Conservation (phyloP, 1,140 invertebrate genomes). For the Brachionus paranguensis region DNA sequence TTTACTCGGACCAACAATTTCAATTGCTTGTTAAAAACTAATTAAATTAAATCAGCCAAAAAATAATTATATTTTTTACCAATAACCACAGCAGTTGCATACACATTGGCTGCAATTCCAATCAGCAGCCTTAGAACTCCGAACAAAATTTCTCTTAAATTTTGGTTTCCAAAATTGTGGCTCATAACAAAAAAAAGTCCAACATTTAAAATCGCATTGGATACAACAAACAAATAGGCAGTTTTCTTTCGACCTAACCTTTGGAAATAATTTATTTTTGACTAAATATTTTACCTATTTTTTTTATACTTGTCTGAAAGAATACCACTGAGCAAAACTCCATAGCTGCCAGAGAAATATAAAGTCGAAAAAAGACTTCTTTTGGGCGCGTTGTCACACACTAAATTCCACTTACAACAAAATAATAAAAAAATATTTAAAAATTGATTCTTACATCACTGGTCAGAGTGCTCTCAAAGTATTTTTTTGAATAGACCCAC, state of each 20-base stretch:
- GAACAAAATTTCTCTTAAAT: not conserved
- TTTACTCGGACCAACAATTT: conserved; percentile 26
- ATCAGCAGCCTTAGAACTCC: not conserved
- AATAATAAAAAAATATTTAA: not conserved
- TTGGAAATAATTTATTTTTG: not conserved
- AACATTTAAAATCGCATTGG: conserved; percentile 12
- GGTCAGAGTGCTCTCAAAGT: not conserved
- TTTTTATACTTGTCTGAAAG: conserved; percentile 14
- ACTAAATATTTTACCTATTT: too few species aligned
- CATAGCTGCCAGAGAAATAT: conserved; percentile 15
- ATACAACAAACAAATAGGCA: not conserved
- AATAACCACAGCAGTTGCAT: not conserved
- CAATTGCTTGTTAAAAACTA: not conserved
- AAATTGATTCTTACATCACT: not conserved
- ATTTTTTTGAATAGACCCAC: conserved; percentile 28
- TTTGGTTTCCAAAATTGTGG: not conserved
- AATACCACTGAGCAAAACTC: conserved; percentile 16
- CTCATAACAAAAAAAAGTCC: not conserved
- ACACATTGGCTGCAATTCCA: conserved; percentile 9
- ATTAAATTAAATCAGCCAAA: not conserved
- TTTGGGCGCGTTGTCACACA: not conserved
- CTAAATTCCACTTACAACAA: conserved; percentile 23
- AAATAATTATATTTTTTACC: not conserved
- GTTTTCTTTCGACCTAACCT: conserved; percentile 30
- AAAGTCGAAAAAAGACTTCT: conserved; percentile 7